Base-by-base conservation (phyloP, 2,888 invertebrate genomes). In the Chydorus sphaericus region DNA sequence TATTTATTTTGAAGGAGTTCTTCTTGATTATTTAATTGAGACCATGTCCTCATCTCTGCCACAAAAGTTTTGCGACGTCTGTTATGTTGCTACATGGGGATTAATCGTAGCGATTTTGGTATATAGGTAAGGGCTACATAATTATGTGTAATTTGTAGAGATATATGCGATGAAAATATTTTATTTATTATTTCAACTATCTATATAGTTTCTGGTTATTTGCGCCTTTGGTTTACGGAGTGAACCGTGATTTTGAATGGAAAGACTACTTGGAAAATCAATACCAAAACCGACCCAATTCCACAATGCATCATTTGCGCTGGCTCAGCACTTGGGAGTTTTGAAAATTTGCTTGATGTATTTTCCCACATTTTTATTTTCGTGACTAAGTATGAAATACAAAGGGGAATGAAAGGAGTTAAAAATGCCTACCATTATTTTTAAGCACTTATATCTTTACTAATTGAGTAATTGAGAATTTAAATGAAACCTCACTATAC, bases 251-350 rank as follows among this genome's bases (percentile, higher is more conserved):
- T 0, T 83, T 89, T 0, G 86, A 89, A 65, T n/a, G n/a, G n/a
- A n/a, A n/a, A n/a, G n/a, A n/a, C n/a, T n/a, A n/a, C n/a, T n/a
- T n/a, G n/a, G n/a, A n/a, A n/a, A n/a, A n/a, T n/a, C n/a, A n/a
- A n/a, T n/a, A n/a, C n/a, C n/a, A n/a, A n/a, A n/a, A n/a, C n/a
- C n/a, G n/a, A n/a, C 74, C 79, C 1, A 86, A 87, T 66, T 90
- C 89, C 57, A 82, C 85, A n/a, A 85, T 93, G 85, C 73, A 83
- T 65, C 81, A 83, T 10, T 71, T 94, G 2, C 85, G 84, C 65
- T 94, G 93, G 93, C 73, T 94, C 62, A 85, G 90, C 11, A 81
- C 87, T 10, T 94, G 94, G 94, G 94, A 94, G 69, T 91, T 94
- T 61, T 75, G 63, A 67, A 26, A n/a, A n/a, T n/a, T n/a, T n/a